Evolutionary conservation across 2,113 vertebrate genomes (phyloP), one percentile per base, ranked within the genome.

Genomic region (Nicator chloris): DNA sequence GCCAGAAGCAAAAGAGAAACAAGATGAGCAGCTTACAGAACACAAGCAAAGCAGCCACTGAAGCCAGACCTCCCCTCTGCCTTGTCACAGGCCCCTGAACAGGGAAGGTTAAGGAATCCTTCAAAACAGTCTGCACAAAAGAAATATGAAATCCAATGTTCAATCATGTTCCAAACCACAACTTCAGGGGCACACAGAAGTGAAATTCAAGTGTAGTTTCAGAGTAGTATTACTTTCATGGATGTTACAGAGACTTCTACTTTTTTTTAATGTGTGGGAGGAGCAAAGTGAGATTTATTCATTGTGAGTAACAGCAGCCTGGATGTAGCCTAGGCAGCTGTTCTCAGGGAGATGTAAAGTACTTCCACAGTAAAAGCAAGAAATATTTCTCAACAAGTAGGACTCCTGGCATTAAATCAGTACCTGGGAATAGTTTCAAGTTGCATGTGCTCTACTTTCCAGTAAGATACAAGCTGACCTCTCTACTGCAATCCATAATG

Each of bases 1-100:
- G 47, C 64, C 80, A 95, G 68, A 86, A 90, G 42, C 33, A 59
- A 80, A 56, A 86, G 13, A 86, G 35, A 96, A 94, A 90, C 79
- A 93, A 86, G 64, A 92, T 14, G 39, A 77, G 60, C 72, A 86
- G 50, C 30, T 71, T 50, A 51, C 10, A 73, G 33, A 75, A 50
- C 47, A 85, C 66, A 54, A 86, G 44, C 45, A 76, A 83, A 86
- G 69, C 39, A 77, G 79, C 2, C 45, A 35, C 59, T 47, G n/a
- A 64, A 80, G 56, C 33, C 68, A 94, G 60, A 27, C 23, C 13
- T 91, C 73, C 68, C n/a, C 53, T 54, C 60, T 3, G 3, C 33
- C 68, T 54, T 42, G 35, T 51, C 56, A 84, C 47, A 73, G 53
- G 82, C 31, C 31, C 18, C 40, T 37, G 9, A 8, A 49, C 14